Base-by-base conservation (phyloP, 2,797 vertebrate genomes). In the Phalanger gymnotis region DNA sequence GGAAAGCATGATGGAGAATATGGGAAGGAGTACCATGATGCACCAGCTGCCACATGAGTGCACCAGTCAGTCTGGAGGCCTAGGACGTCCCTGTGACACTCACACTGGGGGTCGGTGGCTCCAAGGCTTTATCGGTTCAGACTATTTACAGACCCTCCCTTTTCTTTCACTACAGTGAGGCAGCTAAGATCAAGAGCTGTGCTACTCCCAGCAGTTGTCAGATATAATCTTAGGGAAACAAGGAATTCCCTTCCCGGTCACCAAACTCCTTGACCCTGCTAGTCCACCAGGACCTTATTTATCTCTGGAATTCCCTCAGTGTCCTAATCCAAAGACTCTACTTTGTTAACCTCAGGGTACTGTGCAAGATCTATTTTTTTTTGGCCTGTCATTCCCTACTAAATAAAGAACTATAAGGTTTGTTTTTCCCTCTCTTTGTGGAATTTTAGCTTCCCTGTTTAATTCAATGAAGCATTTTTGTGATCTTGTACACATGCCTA, bases 381-480 rank as follows among this genome's bases (percentile, higher is more conserved):
- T 81, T 58, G 40, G 27, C n/a, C 81, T 95, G 56, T 94, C 54
- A n/a, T 89, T 90, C 90, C 66, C 95, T 95, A 94, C 91, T 95
- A 97, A 96, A 96, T 95, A 95, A 96, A 96, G 40, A 55, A 81
- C 34, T 95, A 34, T 92, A 96, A 54, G 52, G 90, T 91, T 95
- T 81, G 5, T 47, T 95, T 95, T 93, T 53, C 52, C 90, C 55
- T n/a, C 96, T 95, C 22, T 0, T 93, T 95, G 53, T 97, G 54
- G 61, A 97, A 93, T 94, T 96, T 97, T 52, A 91, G 95, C n/a
- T 95, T 57, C 51, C 89, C 52, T 94, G 34, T 94, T 95, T 92
- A 51, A 92, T 89, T 95, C 95, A 95, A 91, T 91, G 95, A 54
- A 91, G 54, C 56, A 92, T 93, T 96, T 96, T 97, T 94, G 96